Conservation (phyloP, 2,113 vertebrate species). For the Pica pica region DNA sequence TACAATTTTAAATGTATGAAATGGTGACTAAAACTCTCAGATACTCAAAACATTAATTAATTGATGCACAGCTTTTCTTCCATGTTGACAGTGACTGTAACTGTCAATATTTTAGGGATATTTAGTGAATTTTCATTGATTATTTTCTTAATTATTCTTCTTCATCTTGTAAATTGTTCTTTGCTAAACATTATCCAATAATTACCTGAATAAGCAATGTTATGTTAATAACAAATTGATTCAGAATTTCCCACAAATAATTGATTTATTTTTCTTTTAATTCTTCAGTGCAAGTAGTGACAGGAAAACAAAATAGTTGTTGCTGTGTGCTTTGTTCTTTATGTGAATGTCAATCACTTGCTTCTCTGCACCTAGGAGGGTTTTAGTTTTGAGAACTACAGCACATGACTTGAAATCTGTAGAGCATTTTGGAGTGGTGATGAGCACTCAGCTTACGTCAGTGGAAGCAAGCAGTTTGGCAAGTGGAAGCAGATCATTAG, state of each 20-base stretch:
- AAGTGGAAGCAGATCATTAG: background rate
- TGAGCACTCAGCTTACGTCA: background rate
- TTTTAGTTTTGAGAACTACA: conserved; percentile 6
- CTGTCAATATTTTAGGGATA: background rate
- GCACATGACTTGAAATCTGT: background rate
- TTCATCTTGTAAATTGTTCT: background rate
- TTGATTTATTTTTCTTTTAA: background rate
- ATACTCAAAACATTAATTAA: conserved; percentile 10
- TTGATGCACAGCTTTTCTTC: background rate
- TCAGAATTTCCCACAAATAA: background rate
- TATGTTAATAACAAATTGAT: conserved; percentile 29
- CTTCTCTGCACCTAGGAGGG: background rate
- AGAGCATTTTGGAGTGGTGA: background rate
- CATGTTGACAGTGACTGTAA: background rate
- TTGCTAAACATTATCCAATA: conserved; percentile 22
- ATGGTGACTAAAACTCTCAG: background rate
- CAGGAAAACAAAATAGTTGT: conserved; percentile 39
- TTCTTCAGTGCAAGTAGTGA: background rate
- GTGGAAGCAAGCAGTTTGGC: background rate
- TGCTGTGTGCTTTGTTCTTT: conserved; percentile 40
- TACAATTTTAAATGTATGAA: background rate
- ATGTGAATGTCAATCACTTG: conserved; percentile 11
- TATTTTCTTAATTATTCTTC: conserved; percentile 8
- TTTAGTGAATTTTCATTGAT: conserved; percentile 39
- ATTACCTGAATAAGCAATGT: background rate